Evolutionary conservation across 1,140 invertebrate genomes (phyloP), one percentile per base, ranked within the genome.

Genomic region (Potamilus streckersoni): DNA sequence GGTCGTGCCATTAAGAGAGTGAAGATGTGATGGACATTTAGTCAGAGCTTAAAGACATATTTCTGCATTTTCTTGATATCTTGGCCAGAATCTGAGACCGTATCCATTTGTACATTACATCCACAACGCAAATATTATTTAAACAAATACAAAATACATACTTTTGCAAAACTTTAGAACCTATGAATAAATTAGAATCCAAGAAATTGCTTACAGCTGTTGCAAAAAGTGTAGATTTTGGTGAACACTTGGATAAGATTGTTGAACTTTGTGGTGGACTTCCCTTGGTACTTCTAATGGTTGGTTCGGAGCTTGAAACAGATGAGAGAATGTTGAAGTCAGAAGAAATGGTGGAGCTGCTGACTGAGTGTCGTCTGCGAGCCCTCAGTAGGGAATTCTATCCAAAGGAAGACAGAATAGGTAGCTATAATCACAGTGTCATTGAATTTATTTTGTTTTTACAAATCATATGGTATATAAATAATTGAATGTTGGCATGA

Each of bases 21-120:
- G 77, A 79, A 71, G 71, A 79, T 19, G 64, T 57, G n/a, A 65
- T 74, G 12, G 68, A 74, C 14, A 71, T 55, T 17, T 5, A 20
- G 17, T n/a, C 20, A 14, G 63, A 59, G n/a, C 61, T 63, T 38
- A 57, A 64, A 17, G 68, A 71, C 56, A 27, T 63, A 6, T 71
- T 79, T 71, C n/a, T 74, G 2, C 49, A 55, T 66, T 17, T 74
- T 12, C 23, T 61, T 49, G 49, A 23, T 2, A 57, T 2, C 19
- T 27, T 79, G 13, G 58, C 65, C 49, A 55, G 23, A 13, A 56
- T 61, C 16, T 58, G 70, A 14, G 17, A 19, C 14, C 71, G 70
- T 59, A 20, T 79, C n/a, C 70, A 71, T 38, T 57, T 79, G 49
- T 71, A 71, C 57, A 71, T 79, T n/a, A 73, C 72, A 12, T 73